Evolutionary conservation across 2,888 invertebrate species (phyloP).

Genomic region (Agonopterix heracliana): DNA sequence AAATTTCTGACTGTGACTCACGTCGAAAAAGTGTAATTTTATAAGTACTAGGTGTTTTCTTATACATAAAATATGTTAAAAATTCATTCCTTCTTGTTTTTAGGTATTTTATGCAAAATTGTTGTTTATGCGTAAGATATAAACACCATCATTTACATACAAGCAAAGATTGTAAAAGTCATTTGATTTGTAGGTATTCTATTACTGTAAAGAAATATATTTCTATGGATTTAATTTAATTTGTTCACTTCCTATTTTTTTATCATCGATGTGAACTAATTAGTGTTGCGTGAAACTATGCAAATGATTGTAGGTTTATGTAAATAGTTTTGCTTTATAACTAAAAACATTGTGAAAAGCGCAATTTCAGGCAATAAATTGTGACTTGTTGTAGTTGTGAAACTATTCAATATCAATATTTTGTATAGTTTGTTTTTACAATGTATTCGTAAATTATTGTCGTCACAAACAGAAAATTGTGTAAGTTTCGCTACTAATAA

Average conservation of each 20-base stretch:
- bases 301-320: constrained; percentile 53
- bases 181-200: constrained; percentile 37
- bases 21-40: constrained; percentile 17
- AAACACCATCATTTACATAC: constrained; percentile 25
- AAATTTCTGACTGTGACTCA: constrained; percentile 20
- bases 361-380: constrained; percentile 34
- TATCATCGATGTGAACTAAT: constrained; percentile 34
- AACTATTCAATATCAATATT: constrained; percentile 17
- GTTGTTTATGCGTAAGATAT: constrained; percentile 33
- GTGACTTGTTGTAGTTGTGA: constrained; percentile 19
- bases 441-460: constrained; percentile 11
- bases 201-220: constrained; percentile 47
- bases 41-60: constrained; percentile 34
- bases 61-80: constrained; percentile 33
- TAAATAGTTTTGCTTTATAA: constrained; percentile 61
- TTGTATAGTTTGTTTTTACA: constrained; percentile 16
- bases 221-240: constrained; percentile 40
- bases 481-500: neutral
- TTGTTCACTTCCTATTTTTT: constrained; percentile 25
- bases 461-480: constrained; percentile 11
- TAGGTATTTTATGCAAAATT: constrained; percentile 49
- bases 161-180: constrained; percentile 27
- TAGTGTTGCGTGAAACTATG: constrained; percentile 42
- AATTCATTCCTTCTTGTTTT: constrained; percentile 68
- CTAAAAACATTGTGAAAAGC: constrained; percentile 27